Evolutionary conservation across 2,797 vertebrate genomes (phyloP), one percentile per base, ranked within the genome.

Genomic region (Anabas testudineus): DNA sequence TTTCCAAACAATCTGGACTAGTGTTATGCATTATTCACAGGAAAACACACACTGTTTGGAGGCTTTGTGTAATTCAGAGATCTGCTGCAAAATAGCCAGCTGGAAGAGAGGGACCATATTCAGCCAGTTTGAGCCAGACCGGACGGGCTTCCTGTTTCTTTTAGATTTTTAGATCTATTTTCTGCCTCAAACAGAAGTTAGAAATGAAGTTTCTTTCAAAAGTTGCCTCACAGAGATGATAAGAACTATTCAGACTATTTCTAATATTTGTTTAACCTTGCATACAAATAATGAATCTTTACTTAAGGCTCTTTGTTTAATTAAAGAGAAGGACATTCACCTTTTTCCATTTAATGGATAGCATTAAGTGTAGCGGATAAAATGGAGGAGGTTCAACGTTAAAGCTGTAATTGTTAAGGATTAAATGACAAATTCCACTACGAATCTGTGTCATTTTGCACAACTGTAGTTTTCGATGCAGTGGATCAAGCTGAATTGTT

Each of bases 11-110:
- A 51, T 73, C 18, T 24, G 10, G 19, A 55, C n/a, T 45, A 42
- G 9, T 45, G 26, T 42, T 3, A 75, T 67, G n/a, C 45, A 69
- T 72, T 75, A 76, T 80, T 76, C 26, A 71, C 19, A 43, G 2
- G 21, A 9, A 19, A 67, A 70, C 76, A 65, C 41, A 48, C 21
- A 26, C 21, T 30, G 45, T 32, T 36, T 42, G 65, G 22, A 67
- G 48, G 46, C 48, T 59, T 66, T 51, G 67, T 26, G 30, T 21
- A 19, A 34, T 57, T 75, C 51, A 18, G 14, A 70, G 67, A 36
- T 78, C 30, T 18, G 39, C 67, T 54, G 54, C 30, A 48, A 16
- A 4, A 46, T 37, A 46, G 37, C n/a, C 34, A 37, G 47, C 7
- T 3, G 43, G 21, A 26, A 42, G 18, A 22, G 15, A 65, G 24